A percentile compares a stretch with the other conserved stretches of the same genome.
Evolutionary conservation across 2,113 vertebrate genomes (phyloP).

Genomic region (Gnathochromis pfefferi): DNA sequence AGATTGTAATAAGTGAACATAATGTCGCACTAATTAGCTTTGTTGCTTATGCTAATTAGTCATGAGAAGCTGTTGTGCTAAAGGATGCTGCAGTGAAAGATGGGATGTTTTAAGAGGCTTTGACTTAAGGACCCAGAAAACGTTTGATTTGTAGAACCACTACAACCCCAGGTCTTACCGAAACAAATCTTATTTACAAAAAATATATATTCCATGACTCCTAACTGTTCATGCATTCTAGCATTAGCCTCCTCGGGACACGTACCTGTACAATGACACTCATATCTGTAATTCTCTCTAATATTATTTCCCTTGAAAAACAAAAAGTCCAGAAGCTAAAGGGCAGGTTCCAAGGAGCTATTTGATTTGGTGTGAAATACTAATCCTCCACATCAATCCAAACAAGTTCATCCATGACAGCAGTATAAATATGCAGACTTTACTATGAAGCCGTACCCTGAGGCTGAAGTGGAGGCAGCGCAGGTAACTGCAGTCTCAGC

Average conservation of each 20-base stretch:
- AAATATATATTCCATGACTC: not conserved
- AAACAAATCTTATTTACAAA: not conserved
- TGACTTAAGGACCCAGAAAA: not conserved
- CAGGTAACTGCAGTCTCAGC: slow-evolving; percentile 1
- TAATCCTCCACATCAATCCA: slow-evolving; percentile 53
- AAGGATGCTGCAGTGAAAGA: not conserved
- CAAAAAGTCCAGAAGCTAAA: not conserved
- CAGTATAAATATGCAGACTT: slow-evolving; percentile 53
- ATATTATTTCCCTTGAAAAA: not conserved
- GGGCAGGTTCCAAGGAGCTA: slow-evolving; percentile 17
- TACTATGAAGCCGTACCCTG: slow-evolving; percentile 29
- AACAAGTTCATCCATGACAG: slow-evolving; percentile 25
- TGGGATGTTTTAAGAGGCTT: not conserved
- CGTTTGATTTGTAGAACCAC: not conserved
- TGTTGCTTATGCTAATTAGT: not conserved
- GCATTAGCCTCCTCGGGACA: not conserved
- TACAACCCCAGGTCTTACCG: not conserved
- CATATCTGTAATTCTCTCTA: not conserved
- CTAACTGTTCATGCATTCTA: not conserved
- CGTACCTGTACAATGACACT: not conserved
- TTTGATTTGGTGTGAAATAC: slow-evolving; percentile 44
- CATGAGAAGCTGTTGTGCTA: not conserved
- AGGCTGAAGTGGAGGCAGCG: slow-evolving; percentile 1
- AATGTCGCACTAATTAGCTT: not conserved
- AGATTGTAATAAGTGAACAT: not conserved